Percentiles rank a stretch among this genome's conserved stretches.
Evolutionary conservation across 2,797 vertebrate genomes (phyloP).

Genomic region (Lacerta bilineata): DNA sequence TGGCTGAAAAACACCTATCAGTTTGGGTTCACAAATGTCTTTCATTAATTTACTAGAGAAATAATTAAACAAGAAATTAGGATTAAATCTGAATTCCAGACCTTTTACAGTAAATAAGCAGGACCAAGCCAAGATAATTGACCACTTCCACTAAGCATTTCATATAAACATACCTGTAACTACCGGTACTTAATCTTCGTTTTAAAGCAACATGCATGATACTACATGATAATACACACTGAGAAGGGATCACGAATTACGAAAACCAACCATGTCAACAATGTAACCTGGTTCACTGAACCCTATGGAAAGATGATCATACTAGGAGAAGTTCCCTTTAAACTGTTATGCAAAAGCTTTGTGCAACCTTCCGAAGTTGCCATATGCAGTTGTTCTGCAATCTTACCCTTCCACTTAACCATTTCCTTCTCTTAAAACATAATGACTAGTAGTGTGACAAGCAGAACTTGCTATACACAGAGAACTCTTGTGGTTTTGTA

Average conservation of each 20-base stretch:
- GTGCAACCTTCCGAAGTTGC: constrained; percentile 67
- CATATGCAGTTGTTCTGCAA: constrained; percentile 62
- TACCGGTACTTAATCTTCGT: constrained; percentile 33
- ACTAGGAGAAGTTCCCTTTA: constrained; percentile 70
- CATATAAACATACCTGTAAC: constrained; percentile 42
- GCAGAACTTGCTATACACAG: constrained; percentile 55
- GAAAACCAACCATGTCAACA: constrained; percentile 59
- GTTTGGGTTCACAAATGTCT: background rate
- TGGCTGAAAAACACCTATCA: background rate
- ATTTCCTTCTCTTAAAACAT: constrained; percentile 44
- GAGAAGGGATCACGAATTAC: constrained; percentile 49
- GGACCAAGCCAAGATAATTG: background rate
- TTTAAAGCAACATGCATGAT: constrained; percentile 15
- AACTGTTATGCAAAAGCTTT: constrained; percentile 60
- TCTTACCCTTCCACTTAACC: constrained; percentile 39
- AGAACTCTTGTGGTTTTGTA: background rate
- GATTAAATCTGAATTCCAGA: background rate
- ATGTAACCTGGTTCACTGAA: constrained; percentile 45
- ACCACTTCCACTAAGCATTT: constrained; percentile 5
- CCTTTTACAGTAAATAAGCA: constrained; percentile 5
- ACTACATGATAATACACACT: background rate
- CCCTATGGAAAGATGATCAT: constrained; percentile 31
- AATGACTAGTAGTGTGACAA: constrained; percentile 53
- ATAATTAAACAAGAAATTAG: background rate
- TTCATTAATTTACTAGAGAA: background rate